Percentiles rank a stretch among this genome's conserved stretches.
Evolutionary conservation across 2,888 invertebrate species (phyloP).

Genomic region (Tigriopus californicus): DNA sequence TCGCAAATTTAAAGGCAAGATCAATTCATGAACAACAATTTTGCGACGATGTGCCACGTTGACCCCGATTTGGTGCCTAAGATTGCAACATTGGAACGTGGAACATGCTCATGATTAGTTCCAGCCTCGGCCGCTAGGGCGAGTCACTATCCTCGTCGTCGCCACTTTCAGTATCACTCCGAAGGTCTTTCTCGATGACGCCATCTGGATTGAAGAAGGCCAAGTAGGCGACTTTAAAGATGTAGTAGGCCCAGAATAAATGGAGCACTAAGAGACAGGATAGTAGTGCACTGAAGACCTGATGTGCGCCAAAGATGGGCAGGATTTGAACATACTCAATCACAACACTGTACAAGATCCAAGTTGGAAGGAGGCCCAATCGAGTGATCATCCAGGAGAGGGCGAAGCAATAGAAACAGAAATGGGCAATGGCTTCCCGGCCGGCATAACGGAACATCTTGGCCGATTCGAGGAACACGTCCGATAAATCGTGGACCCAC

Average conservation of each 20-base stretch:
- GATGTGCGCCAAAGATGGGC: constrained; percentile 16
- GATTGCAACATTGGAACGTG: too few relatives aligned
- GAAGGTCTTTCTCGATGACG: neutral
- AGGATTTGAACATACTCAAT: constrained; percentile 14
- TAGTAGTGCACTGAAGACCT: constrained; percentile 16
- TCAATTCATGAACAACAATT: too few relatives aligned
- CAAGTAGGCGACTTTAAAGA: constrained; percentile 9
- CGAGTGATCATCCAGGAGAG: constrained; percentile 17
- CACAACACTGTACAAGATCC: constrained; percentile 16
- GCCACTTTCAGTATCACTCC: neutral
- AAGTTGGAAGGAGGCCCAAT: constrained; percentile 12
- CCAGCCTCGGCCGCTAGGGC: too few relatives aligned
- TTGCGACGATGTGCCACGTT: too few relatives aligned
- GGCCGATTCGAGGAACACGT: constrained; percentile 16
- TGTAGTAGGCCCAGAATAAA: constrained; percentile 16
- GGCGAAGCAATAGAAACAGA: constrained; percentile 16
- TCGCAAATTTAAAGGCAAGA: too few relatives aligned
- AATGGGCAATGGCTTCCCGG: neutral
- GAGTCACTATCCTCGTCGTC: neutral
- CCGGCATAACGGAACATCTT: constrained; percentile 17
- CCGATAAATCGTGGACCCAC: constrained; percentile 16
- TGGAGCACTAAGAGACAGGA: constrained; percentile 14
- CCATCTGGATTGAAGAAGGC: neutral
- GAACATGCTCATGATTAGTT: too few relatives aligned
- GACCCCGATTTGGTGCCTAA: too few relatives aligned